A percentile compares a stretch with the other conserved stretches of the same genome.
Conservation (phyloP, 2,888 invertebrate genomes). For the Odontomyia ornata region DNA sequence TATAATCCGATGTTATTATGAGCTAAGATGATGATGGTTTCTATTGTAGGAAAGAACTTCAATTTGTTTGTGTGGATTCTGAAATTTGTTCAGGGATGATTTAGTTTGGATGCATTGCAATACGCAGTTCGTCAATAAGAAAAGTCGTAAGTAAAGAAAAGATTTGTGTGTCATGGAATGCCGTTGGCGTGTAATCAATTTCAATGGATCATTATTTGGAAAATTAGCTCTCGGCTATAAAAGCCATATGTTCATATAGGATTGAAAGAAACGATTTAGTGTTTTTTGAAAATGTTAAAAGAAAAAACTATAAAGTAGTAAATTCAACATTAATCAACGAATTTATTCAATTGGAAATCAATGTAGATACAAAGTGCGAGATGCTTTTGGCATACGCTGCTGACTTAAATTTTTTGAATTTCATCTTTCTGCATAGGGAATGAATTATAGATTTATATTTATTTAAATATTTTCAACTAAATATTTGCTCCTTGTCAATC, state of each 20-base stretch:
- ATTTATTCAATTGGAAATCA: too few species aligned
- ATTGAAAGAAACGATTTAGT: too few species aligned
- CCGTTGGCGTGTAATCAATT: slow-evolving; percentile 40
- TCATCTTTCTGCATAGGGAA: too few species aligned
- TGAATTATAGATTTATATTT: too few species aligned
- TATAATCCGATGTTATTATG: slow-evolving; percentile 47
- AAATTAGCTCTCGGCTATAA: slow-evolving; percentile 7
- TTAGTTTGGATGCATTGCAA: neutral
- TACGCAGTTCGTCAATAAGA: neutral
- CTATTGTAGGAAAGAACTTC: slow-evolving; percentile 20
- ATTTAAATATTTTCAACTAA: too few species aligned
- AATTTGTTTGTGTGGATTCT: slow-evolving; percentile 28
- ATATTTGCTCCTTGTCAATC: too few species aligned
- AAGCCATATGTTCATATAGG: neutral
- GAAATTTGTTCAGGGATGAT: neutral
- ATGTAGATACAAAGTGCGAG: too few species aligned
- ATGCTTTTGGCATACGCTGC: too few species aligned
- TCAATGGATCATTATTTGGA: slow-evolving; percentile 20
- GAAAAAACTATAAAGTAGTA: too few species aligned
- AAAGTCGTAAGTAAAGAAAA: neutral
- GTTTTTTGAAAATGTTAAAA: too few species aligned
- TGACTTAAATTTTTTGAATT: too few species aligned
- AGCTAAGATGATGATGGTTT: slow-evolving; percentile 44
- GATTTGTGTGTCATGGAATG: slow-evolving; percentile 10
- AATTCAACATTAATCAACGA: too few species aligned